A percentile compares a stretch with the other conserved stretches of the same genome.
Conservation (phyloP, 2,113 vertebrate species). For the Marmota monax region DNA sequence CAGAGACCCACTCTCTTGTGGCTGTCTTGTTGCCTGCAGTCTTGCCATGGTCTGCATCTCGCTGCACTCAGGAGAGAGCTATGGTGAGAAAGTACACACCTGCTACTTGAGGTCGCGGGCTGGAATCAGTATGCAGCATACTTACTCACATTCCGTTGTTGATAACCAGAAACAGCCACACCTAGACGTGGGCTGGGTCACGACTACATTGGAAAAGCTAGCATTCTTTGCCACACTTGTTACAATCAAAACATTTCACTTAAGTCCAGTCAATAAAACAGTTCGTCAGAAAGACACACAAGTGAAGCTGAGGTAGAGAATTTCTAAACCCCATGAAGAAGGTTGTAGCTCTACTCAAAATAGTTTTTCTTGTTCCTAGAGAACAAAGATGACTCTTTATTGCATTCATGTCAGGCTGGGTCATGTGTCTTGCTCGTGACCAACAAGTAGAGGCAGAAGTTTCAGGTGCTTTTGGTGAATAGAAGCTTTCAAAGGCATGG, state of each 20-base stretch:
- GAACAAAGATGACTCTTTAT: neutral
- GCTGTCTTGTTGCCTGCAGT: fast-evolving
- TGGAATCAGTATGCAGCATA: neutral
- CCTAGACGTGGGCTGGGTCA: fast-evolving
- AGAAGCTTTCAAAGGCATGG: neutral
- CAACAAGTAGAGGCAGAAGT: neutral
- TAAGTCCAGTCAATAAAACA: neutral
- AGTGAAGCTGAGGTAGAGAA: neutral
- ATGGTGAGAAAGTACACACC: neutral
- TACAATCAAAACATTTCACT: neutral
- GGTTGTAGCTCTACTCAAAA: neutral
- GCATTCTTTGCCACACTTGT: neutral
- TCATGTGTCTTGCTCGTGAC: neutral
- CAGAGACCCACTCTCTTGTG: neutral
- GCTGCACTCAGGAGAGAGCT: fast-evolving
- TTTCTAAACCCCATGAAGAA: neutral
- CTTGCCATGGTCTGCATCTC: too few relatives aligned
- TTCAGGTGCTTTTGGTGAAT: neutral
- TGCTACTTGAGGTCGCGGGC: neutral
- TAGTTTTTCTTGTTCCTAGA: neutral
- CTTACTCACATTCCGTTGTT: neutral
- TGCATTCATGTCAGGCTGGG: neutral
- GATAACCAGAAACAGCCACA: neutral
- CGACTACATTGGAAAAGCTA: fast-evolving
- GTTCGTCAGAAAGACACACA: neutral